Conservation (phyloP, 1,140 invertebrate species). For the Meloidogyne hapla region DNA sequence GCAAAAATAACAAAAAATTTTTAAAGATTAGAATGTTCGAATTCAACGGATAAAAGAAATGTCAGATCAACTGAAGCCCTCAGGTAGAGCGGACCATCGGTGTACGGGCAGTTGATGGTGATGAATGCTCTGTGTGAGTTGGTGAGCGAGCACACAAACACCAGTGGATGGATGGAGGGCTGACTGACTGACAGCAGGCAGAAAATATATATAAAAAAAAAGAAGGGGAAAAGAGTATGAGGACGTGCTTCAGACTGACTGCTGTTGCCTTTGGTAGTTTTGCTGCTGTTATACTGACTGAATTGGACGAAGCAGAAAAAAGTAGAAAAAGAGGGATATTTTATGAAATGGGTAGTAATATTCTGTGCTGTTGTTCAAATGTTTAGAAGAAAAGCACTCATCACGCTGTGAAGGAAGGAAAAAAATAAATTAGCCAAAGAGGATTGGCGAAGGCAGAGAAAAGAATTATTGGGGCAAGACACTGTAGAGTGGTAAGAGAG, state of each 20-base stretch:
- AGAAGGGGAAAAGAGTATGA: background rate
- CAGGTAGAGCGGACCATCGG: too few species aligned
- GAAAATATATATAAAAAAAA: background rate
- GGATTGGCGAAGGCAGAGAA: background rate
- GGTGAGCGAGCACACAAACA: slow-evolving; percentile 4
- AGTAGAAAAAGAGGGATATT: too few species aligned
- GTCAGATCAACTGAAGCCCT: too few species aligned
- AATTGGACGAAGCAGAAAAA: background rate
- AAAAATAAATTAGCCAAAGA: too few species aligned
- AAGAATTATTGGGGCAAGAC: background rate
- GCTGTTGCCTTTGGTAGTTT: slow-evolving; percentile 5
- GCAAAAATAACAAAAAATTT: too few species aligned
- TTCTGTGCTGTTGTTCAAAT: background rate
- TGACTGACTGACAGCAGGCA: background rate
- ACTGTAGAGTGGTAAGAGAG: background rate
- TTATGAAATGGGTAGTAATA: background rate
- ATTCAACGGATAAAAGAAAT: too few species aligned
- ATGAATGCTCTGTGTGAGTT: background rate
- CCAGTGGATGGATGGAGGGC: background rate
- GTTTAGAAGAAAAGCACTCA: background rate
- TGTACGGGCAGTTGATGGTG: background rate
- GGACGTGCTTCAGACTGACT: slow-evolving; percentile 4
- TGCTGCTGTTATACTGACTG: background rate
- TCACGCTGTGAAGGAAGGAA: too few species aligned
- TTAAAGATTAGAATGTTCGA: too few species aligned